These are phyloP conservation scores for Mus minutoides DNA, from an alignment of 2,797 vertebrate genomes.

Conservation along the genomic window DNA sequence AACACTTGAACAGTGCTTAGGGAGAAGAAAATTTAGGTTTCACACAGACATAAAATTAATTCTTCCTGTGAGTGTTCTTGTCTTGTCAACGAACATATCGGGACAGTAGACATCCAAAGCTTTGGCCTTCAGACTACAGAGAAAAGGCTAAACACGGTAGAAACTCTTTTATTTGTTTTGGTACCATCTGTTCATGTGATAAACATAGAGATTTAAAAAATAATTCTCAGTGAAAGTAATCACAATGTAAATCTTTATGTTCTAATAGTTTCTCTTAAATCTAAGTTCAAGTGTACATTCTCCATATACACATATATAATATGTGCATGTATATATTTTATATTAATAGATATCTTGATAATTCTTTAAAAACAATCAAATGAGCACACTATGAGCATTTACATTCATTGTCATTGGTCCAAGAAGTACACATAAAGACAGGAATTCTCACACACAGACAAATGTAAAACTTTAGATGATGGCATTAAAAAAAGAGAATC, in stretches of 20 bases:
- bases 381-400: neutral
- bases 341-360: neutral
- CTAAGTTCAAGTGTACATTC: neutral
- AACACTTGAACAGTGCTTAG: slow-evolving; percentile 53
- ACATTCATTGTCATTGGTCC: neutral
- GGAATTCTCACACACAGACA: neutral
- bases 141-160: neutral
- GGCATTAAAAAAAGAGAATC: neutral
- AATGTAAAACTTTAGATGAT: neutral
- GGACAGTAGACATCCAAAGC: neutral
- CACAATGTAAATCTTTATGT: neutral
- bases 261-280: neutral
- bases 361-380: neutral
- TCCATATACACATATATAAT: neutral
- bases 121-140: neutral
- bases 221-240: neutral
- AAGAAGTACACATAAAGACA: neutral
- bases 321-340: neutral
- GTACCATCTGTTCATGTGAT: neutral
- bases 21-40: neutral
- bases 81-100: neutral
- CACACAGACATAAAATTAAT: neutral
- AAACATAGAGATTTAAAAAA: slow-evolving; percentile 11
- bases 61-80: neutral
- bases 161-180: slow-evolving; percentile 7